phyloP scores from a whole-genome alignment of 2,113 vertebrate genomes.

The Corythaeola cristata region DNA sequence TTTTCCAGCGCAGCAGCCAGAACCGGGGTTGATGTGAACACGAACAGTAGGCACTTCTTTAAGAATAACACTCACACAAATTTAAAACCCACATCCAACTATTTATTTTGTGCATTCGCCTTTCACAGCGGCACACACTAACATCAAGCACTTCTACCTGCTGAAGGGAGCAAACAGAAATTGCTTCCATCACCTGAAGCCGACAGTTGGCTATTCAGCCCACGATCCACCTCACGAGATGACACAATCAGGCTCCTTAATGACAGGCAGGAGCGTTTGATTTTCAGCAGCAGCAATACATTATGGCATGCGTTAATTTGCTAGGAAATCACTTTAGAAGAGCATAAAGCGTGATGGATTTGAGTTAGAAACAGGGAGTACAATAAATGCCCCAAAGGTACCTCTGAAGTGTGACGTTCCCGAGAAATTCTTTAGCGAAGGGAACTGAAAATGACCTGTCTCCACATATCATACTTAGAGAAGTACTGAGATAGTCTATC shows the following conservation, averaged over 20 bases:
- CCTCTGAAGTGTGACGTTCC: neutral
- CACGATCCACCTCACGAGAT: neutral
- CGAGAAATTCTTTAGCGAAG: neutral
- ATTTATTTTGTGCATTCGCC: conserved; percentile 6
- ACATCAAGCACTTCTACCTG: neutral
- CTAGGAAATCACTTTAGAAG: neutral
- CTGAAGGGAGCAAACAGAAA: neutral
- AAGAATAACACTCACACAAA: neutral
- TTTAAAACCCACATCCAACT: neutral
- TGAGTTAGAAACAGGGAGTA: neutral
- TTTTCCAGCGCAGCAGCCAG: neutral
- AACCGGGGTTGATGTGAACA: neutral
- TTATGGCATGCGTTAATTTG: neutral
- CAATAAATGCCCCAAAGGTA: neutral
- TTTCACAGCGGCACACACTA: neutral
- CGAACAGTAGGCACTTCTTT: rapidly evolving
- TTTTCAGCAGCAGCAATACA: neutral
- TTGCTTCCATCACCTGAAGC: neutral
- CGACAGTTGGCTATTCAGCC: neutral
- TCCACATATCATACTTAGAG: neutral
- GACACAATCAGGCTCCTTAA: neutral
- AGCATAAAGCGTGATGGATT: neutral
- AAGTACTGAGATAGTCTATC: neutral
- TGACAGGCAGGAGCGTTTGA: neutral
- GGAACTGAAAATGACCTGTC: neutral